A percentile compares a stretch with the other conserved stretches of the same genome.
These are phyloP conservation scores for Acleris literana DNA, from an alignment of 2,888 invertebrate genomes.

Conservation along the genomic window DNA sequence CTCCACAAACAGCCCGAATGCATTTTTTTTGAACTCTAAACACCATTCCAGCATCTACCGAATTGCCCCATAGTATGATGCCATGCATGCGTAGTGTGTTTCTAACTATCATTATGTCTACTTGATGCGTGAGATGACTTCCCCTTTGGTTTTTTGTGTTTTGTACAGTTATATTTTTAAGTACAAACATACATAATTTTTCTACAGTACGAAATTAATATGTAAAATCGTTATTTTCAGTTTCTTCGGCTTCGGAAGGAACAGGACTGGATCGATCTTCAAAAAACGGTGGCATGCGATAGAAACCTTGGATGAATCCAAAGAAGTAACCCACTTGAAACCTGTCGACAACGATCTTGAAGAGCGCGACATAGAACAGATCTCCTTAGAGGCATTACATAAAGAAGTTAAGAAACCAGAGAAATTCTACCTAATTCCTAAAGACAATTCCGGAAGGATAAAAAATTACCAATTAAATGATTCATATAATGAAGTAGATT, in stretches of 20 bases:
- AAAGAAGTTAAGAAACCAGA: conserved; percentile 68
- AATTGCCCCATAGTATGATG: too few species aligned
- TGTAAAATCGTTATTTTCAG: conserved; percentile 48
- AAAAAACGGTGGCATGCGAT: conserved; percentile 52
- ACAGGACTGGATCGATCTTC: conserved; percentile 42
- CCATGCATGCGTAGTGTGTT: too few species aligned
- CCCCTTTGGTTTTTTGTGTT: too few species aligned
- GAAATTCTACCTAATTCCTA: conserved; percentile 64
- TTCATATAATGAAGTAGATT: conserved; percentile 38
- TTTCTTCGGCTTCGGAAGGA: conserved; percentile 61
- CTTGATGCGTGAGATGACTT: too few species aligned
- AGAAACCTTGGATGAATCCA: conserved; percentile 60
- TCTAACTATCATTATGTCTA: too few species aligned
- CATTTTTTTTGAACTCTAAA: too few species aligned
- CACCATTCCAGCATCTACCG: too few species aligned
- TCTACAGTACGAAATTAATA: neutral
- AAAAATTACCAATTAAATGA: conserved; percentile 36
- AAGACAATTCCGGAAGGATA: conserved; percentile 49
- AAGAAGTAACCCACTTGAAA: conserved; percentile 46
- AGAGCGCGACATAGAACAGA: conserved; percentile 66
- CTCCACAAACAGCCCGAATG: too few species aligned
- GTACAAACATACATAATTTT: too few species aligned
- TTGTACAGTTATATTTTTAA: too few species aligned
- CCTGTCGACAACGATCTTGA: conserved; percentile 59
- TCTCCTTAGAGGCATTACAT: conserved; percentile 57